These are phyloP conservation scores for Neosilurus hyrtlii DNA, from an alignment of 2,797 vertebrate species.

Conservation along the genomic window DNA sequence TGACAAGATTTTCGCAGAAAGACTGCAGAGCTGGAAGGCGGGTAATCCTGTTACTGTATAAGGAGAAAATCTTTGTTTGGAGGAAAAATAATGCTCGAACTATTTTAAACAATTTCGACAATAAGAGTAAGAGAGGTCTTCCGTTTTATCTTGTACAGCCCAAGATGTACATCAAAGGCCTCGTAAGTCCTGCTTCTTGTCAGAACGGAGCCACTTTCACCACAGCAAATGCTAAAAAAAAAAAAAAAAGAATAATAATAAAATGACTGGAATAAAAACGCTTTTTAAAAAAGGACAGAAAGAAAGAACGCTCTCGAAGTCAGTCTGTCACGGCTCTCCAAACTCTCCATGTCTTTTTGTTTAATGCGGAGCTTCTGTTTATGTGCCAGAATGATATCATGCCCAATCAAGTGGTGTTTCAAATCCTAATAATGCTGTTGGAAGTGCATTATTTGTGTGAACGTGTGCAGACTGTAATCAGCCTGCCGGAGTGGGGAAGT, in stretches of 20 bases:
- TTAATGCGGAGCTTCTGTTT: conserved; percentile 72
- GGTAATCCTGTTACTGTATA: conserved; percentile 73
- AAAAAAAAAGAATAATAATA: no score
- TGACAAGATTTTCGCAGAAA: conserved; percentile 78
- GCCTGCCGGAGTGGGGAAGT: conserved; percentile 62
- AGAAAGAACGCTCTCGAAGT: conserved; percentile 44
- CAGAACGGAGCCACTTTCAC: conserved; percentile 52
- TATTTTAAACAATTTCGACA: conserved; percentile 69
- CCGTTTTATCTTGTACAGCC: conserved; percentile 68
- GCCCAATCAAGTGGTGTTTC: conserved; percentile 78
- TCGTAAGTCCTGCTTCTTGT: conserved; percentile 66
- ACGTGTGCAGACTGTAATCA: conserved; percentile 75
- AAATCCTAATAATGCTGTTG: conserved; percentile 78
- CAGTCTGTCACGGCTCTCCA: conserved; percentile 53
- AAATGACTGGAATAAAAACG: neutral
- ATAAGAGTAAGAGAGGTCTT: conserved; percentile 59
- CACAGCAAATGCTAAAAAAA: conserved; percentile 23
- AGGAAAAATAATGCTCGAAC: conserved; percentile 66
- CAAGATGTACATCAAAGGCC: conserved; percentile 65
- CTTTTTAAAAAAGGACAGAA: neutral
- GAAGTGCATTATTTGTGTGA: conserved; percentile 77
- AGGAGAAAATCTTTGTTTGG: conserved; percentile 71
- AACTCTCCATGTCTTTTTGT: conserved; percentile 66
- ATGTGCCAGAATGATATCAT: conserved; percentile 75
- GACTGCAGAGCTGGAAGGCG: conserved; percentile 64